phyloP scores from a whole-genome alignment of 2,888 invertebrate species.

The Catocala fraxini region DNA sequence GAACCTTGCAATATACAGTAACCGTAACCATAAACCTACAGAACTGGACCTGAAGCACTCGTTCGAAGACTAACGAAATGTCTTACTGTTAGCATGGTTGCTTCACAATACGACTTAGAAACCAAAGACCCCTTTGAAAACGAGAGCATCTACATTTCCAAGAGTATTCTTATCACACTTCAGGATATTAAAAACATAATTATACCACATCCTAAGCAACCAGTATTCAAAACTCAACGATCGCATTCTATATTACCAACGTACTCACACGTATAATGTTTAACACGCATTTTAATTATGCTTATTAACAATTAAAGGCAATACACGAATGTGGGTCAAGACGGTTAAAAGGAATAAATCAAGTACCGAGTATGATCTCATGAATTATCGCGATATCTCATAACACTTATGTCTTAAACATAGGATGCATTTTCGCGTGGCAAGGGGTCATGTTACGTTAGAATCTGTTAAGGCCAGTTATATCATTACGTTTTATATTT shows the following conservation, averaged over 20 bases:
- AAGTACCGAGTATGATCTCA: slow-evolving; percentile 83
- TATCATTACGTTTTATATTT: slow-evolving; percentile 82
- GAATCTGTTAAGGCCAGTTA: slow-evolving; percentile 67
- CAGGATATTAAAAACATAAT: neutral
- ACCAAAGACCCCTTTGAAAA: too few species aligned
- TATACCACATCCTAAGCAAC: slow-evolving; percentile 24
- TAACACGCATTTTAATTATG: slow-evolving; percentile 86
- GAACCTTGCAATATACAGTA: too few species aligned
- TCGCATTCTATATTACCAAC: slow-evolving; percentile 41
- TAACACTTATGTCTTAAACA: slow-evolving; percentile 50
- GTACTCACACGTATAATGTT: slow-evolving; percentile 60
- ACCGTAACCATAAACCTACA: too few species aligned
- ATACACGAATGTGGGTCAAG: slow-evolving; percentile 85
- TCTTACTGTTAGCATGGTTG: too few species aligned
- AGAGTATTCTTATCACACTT: too few species aligned
- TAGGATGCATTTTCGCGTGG: slow-evolving; percentile 56
- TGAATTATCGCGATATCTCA: slow-evolving; percentile 56
- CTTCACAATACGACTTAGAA: too few species aligned
- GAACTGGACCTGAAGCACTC: too few species aligned
- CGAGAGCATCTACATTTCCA: too few species aligned
- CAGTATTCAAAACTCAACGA: slow-evolving; percentile 21
- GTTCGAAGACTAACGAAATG: too few species aligned
- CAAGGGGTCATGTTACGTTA: slow-evolving; percentile 42
- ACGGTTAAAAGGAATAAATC: slow-evolving; percentile 86
- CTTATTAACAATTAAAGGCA: slow-evolving; percentile 87